phyloP scores from a whole-genome alignment of 37 sponge, comb jelly and placozoan species.

The Beroe ovata region DNA sequence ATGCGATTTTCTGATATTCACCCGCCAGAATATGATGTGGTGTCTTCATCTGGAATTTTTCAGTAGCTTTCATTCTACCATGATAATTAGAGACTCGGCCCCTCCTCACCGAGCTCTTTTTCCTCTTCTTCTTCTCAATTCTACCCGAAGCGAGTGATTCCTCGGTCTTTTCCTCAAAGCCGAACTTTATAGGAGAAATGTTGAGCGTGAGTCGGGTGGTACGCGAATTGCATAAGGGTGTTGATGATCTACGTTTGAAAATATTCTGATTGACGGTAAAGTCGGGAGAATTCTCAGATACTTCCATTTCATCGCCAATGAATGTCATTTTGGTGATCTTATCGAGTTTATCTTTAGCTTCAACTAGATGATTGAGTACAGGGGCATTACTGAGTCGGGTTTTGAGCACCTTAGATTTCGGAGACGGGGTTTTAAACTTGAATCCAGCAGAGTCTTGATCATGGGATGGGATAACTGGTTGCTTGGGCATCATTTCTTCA shows the following conservation, averaged over 20 bases:
- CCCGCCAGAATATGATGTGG: background rate
- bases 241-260: slow-evolving; percentile 5
- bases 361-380: slow-evolving; percentile 1
- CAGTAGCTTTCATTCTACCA: no score
- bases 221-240: background rate
- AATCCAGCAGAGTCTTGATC: background rate
- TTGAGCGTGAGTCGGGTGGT: background rate
- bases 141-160: no score
- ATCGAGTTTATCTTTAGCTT: background rate
- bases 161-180: no score
- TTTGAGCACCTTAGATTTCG: background rate
- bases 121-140: background rate
- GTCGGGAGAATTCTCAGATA: no score
- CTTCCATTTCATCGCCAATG: no score
- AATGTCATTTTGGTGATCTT: no score
- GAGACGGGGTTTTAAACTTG: slow-evolving; percentile 10
- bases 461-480: background rate
- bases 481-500: no score
- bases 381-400: background rate
- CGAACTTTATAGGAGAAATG: slow-evolving; percentile 4
- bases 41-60: background rate
- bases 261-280: background rate
- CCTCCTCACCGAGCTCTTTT: no score
- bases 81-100: no score
- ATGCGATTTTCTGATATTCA: background rate